Conservation (phyloP, 2,888 invertebrate genomes). For the Cephus rjabovi region DNA sequence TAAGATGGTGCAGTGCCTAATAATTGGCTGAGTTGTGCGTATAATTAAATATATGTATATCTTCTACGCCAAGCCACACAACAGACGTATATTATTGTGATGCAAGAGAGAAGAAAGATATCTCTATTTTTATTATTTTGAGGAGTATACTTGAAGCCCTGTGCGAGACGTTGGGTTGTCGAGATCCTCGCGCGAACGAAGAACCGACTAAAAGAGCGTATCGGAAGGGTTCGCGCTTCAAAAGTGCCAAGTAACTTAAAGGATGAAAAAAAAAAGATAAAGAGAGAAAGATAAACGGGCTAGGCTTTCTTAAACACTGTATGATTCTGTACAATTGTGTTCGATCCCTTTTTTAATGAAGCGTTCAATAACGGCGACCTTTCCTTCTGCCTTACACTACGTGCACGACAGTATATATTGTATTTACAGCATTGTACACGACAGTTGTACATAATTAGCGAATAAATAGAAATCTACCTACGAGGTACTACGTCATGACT, state of each 20-base stretch:
- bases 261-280: constrained; percentile 18
- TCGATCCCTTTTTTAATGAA: not conserved
- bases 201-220: not conserved
- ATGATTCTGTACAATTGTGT: not conserved
- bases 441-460: constrained; percentile 46
- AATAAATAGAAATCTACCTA: constrained; percentile 31
- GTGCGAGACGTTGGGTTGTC: not conserved
- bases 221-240: not conserved
- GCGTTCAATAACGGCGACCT: not conserved
- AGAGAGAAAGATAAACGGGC: constrained; percentile 35
- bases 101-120: constrained; percentile 29
- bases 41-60: constrained; percentile 31
- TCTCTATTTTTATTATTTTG: constrained; percentile 30
- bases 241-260: constrained; percentile 15
- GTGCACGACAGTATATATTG: constrained; percentile 16
- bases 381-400: constrained; percentile 31
- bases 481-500: not conserved
- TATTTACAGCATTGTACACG: constrained; percentile 46
- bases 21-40: constrained; percentile 28
- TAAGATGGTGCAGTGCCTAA: constrained; percentile 46
- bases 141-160: constrained; percentile 14
- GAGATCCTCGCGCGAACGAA: not conserved
- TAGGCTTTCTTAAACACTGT: not conserved
- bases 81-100: constrained; percentile 23
- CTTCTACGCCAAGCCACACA: constrained; percentile 31